Conservation (phyloP, 2,113 vertebrate species). For the Agelaius tricolor region DNA sequence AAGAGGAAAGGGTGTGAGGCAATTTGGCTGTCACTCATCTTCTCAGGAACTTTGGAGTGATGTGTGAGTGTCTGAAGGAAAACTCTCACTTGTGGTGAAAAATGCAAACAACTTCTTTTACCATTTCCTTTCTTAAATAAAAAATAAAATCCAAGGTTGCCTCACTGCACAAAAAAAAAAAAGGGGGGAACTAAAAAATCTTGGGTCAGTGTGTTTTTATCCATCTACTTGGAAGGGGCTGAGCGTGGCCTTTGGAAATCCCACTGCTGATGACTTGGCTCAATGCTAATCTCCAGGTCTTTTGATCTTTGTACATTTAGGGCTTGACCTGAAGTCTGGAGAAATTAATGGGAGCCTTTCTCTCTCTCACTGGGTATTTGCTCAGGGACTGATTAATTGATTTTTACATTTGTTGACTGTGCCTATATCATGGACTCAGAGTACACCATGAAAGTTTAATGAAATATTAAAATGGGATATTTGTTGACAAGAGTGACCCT, state of each 20-base stretch:
- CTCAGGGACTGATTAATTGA: constrained; percentile 57
- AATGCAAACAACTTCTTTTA: background rate
- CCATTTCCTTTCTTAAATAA: background rate
- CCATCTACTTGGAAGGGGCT: background rate
- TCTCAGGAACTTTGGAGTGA: background rate
- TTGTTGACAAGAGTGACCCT: constrained; percentile 62
- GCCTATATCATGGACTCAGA: background rate
- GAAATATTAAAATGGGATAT: constrained; percentile 58
- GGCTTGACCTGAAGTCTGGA: constrained; percentile 41
- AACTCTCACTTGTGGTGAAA: background rate
- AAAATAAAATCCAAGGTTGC: background rate
- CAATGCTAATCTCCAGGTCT: background rate
- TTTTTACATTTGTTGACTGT: constrained; percentile 44
- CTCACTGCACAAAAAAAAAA: background rate
- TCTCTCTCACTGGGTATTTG: background rate
- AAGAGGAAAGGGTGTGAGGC: background rate
- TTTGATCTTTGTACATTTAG: constrained; percentile 58
- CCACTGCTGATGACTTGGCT: constrained; percentile 32
- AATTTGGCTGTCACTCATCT: constrained; percentile 44
- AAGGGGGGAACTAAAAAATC: background rate
- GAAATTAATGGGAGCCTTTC: constrained; percentile 52
- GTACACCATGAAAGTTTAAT: constrained; percentile 62
- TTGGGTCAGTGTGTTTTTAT: background rate
- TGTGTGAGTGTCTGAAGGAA: background rate
- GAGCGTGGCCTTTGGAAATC: constrained; percentile 2